Conservation (phyloP, 2,797 vertebrate species). For the Siniperca scherzeri region DNA sequence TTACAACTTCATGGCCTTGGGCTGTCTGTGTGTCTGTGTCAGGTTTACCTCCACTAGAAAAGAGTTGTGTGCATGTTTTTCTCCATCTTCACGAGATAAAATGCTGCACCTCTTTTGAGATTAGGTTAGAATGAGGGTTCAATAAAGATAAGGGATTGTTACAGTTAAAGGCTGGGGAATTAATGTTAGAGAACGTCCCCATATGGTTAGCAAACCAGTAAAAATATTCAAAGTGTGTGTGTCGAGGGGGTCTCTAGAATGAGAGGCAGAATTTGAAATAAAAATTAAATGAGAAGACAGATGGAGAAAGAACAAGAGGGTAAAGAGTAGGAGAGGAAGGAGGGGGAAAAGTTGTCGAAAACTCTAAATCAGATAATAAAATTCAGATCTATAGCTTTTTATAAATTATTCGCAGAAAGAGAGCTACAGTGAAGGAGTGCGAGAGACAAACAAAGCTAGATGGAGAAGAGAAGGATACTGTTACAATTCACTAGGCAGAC, state of each 20-base stretch:
- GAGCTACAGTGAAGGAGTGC: slow-evolving; percentile 8
- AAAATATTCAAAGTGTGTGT: not conserved
- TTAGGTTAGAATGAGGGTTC: slow-evolving; percentile 17
- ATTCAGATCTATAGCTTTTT: slow-evolving; percentile 45
- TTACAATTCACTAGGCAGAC: too few relatives aligned
- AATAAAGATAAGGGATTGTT: slow-evolving; percentile 25
- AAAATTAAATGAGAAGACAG: slow-evolving; percentile 45
- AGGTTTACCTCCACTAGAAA: not conserved
- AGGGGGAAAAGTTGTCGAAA: slow-evolving; percentile 29
- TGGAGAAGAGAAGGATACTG: not conserved
- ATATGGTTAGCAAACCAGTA: not conserved
- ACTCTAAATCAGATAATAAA: slow-evolving; percentile 51
- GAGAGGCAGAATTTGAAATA: slow-evolving; percentile 39
- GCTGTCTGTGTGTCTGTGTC: slow-evolving; percentile 12
- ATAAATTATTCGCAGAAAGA: slow-evolving; percentile 59
- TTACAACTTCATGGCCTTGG: slow-evolving; percentile 39
- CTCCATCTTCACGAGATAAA: slow-evolving; percentile 8
- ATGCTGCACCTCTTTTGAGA: slow-evolving; percentile 17
- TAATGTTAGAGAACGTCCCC: not conserved
- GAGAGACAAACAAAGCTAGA: slow-evolving; percentile 38
- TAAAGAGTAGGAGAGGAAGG: not conserved
- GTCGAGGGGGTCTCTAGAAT: slow-evolving; percentile 7
- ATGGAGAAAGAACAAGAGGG: slow-evolving; percentile 1
- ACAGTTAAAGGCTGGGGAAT: slow-evolving; percentile 9
- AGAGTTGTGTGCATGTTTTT: slow-evolving; percentile 20